phyloP scores from a whole-genome alignment of 2,888 invertebrate species.

The Cheilosia pagana region DNA sequence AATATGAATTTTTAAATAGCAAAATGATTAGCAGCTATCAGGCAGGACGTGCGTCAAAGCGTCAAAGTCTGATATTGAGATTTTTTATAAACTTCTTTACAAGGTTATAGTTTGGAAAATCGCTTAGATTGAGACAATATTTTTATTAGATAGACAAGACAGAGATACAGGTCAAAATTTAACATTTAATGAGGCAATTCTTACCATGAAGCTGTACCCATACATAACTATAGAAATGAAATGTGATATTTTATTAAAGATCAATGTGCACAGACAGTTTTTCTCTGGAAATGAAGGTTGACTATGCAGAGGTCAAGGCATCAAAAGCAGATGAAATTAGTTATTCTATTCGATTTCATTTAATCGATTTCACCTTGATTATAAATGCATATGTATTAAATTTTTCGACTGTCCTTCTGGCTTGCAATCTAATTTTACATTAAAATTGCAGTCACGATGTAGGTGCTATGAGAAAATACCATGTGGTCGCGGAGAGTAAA shows the following conservation, averaged over 20 bases:
- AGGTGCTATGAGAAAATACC: constrained; percentile 1
- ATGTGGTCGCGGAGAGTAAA: too few relatives aligned
- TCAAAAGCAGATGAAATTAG: not conserved
- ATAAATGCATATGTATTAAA: constrained; percentile 32
- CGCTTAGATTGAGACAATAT: too few relatives aligned
- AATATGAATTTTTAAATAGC: constrained; percentile 5
- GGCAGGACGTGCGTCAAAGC: not conserved
- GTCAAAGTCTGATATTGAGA: not conserved
- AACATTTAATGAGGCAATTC: too few relatives aligned
- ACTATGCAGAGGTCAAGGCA: not conserved
- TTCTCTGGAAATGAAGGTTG: not conserved
- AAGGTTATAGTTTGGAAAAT: too few relatives aligned
- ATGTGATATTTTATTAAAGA: not conserved
- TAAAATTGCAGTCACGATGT: constrained; percentile 6
- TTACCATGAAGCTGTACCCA: too few relatives aligned
- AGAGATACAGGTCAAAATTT: too few relatives aligned
- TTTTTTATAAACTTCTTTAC: not conserved
- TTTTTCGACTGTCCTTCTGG: constrained; percentile 16
- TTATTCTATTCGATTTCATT: not conserved
- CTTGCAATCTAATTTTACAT: constrained; percentile 19
- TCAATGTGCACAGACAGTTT: not conserved
- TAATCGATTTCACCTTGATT: constrained; percentile 19
- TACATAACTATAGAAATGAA: too few relatives aligned
- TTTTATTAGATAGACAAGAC: too few relatives aligned
- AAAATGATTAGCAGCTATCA: constrained; percentile 44